A percentile compares a stretch with the other conserved stretches of the same genome.
Evolutionary conservation across 2,113 vertebrate species (phyloP).

Genomic region (Chaetodon trifascialis): DNA sequence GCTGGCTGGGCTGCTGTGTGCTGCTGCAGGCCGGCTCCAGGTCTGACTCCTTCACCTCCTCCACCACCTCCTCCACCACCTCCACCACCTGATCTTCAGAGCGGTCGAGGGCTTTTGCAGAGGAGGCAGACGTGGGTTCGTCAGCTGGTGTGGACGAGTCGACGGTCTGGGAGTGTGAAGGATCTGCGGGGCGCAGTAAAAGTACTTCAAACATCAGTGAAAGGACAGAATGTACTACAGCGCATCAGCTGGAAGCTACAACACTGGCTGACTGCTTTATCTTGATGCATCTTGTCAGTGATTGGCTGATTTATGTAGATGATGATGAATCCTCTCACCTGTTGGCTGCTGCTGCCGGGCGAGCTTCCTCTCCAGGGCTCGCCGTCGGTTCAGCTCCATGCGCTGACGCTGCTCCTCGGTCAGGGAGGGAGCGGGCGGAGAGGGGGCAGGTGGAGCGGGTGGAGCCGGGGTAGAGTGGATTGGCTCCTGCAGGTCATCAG

Average conservation of each 20-base stretch:
- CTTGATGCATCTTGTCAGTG: no score
- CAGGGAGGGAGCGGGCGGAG: conserved; percentile 71
- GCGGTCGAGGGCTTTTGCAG: background rate
- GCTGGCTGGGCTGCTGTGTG: background rate
- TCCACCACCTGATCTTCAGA: background rate
- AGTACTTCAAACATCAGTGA: no score
- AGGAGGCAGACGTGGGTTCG: conserved; percentile 33
- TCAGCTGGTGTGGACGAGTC: background rate
- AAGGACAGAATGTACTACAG: no score
- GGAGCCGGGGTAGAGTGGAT: conserved; percentile 67
- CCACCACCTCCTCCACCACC: background rate
- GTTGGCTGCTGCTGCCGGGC: conserved; percentile 81
- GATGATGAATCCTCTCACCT: conserved; percentile 61
- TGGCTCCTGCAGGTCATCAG: conserved; percentile 7
- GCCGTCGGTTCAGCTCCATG: conserved; percentile 89
- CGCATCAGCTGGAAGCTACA: no score
- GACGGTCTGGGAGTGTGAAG: conserved; percentile 45
- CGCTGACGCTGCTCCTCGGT: conserved; percentile 89
- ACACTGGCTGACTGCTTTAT: no score
- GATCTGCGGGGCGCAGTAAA: background rate
- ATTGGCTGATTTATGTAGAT: no score
- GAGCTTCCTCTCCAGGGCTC: conserved; percentile 89
- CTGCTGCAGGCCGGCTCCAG: conserved; percentile 12
- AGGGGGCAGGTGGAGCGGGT: background rate
- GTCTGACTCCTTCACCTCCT: background rate